Conservation (phyloP, 2,888 invertebrate species). For the Harpalus rubripes region DNA sequence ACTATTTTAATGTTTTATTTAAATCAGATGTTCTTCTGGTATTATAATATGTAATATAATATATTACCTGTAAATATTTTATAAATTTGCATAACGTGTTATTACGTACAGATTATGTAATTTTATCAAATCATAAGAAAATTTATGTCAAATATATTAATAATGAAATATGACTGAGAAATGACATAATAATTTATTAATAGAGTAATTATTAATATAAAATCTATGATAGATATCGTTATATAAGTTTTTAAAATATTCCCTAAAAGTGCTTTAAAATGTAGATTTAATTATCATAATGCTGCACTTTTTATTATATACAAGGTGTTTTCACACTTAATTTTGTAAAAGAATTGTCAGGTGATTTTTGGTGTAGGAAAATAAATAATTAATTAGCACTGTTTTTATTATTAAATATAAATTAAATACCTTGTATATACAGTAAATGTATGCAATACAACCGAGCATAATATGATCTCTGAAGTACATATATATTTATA, state of each 20-base stretch:
- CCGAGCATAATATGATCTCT: constrained; percentile 54
- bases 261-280: constrained; percentile 65
- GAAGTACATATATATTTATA: constrained; percentile 55
- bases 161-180: constrained; percentile 61
- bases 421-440: constrained; percentile 54
- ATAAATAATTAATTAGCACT: constrained; percentile 48
- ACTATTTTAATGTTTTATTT: constrained; percentile 38
- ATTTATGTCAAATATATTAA: constrained; percentile 49
- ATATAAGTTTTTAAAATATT: constrained; percentile 60
- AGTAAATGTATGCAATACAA: constrained; percentile 56
- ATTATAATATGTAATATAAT: constrained; percentile 21
- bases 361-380: constrained; percentile 49
- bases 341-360: constrained; percentile 50
- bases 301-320: constrained; percentile 50
- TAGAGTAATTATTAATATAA: constrained; percentile 54
- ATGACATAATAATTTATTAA: constrained; percentile 63
- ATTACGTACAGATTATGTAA: constrained; percentile 38
- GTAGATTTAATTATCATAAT: constrained; percentile 60
- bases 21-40: constrained; percentile 38
- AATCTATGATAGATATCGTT: constrained; percentile 60
- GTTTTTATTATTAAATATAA: constrained; percentile 33
- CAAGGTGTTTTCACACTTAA: constrained; percentile 52
- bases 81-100: constrained; percentile 39
- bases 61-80: constrained; percentile 38
- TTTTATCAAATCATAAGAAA: constrained; percentile 30